These are phyloP conservation scores for Melanotus villosus DNA, from an alignment of 2,888 invertebrate genomes.

Conservation along the genomic window DNA sequence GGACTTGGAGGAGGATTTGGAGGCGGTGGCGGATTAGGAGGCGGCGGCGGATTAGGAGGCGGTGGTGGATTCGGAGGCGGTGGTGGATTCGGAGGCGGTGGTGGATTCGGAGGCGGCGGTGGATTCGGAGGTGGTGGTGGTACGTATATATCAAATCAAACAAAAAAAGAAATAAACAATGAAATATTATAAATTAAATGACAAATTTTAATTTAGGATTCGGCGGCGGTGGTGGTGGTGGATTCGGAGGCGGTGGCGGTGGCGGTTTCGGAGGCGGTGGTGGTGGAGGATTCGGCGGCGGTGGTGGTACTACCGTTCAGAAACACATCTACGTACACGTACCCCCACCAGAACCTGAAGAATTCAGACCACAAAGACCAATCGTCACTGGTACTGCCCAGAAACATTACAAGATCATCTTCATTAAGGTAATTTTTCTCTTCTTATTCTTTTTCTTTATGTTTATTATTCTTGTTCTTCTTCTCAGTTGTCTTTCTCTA, in stretches of 20 bases:
- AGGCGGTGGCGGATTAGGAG: conserved; percentile 46
- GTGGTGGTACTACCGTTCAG: conserved; percentile 78
- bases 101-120: conserved; percentile 62
- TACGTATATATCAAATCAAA: conserved; percentile 26
- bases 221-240: conserved; percentile 65
- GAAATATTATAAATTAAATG: no score
- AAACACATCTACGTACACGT: conserved; percentile 93
- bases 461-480: no score
- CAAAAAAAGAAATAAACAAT: no score
- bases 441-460: no score
- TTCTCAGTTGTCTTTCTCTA: background rate
- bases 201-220: conserved; percentile 57
- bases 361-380: conserved; percentile 77
- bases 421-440: conserved; percentile 77
- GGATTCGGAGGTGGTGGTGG: conserved; percentile 36
- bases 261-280: conserved; percentile 58
- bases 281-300: conserved; percentile 69
- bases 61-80: conserved; percentile 58
- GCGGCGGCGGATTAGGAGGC: conserved; percentile 46
- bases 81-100: conserved; percentile 64
- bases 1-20: conserved; percentile 46
- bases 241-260: conserved; percentile 44
- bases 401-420: conserved; percentile 93
- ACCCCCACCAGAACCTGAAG: conserved; percentile 89
- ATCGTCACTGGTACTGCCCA: conserved; percentile 82